Evolutionary conservation across 2,888 invertebrate species (phyloP).

Genomic region (Apoderus coryli): DNA sequence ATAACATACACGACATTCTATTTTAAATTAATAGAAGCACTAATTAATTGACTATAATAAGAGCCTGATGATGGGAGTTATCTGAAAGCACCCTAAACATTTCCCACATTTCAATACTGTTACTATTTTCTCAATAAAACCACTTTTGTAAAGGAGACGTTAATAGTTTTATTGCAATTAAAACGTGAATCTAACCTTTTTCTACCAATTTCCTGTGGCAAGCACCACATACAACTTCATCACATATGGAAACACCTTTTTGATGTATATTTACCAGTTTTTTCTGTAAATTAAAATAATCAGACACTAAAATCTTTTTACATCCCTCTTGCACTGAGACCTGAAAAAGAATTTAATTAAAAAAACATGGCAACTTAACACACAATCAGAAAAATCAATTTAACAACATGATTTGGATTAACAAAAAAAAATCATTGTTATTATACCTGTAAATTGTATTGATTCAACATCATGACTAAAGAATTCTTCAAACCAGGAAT

Average conservation of each 20-base stretch:
- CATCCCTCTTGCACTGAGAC: conserved; percentile 83
- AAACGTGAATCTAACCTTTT: conserved; percentile 44
- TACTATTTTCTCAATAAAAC: no score
- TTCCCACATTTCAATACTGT: no score
- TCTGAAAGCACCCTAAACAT: no score
- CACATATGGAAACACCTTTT: conserved; percentile 59
- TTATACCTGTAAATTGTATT: conserved; percentile 75
- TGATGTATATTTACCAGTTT: conserved; percentile 65
- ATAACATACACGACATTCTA: no score
- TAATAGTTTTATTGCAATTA: no score
- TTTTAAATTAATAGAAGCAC: no score
- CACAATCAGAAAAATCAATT: neutral
- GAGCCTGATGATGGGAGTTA: no score
- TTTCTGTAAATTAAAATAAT: conserved; percentile 78
- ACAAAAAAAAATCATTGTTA: conserved; percentile 6
- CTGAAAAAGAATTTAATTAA: conserved; percentile 27
- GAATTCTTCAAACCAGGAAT: conserved; percentile 85
- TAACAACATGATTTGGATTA: no score
- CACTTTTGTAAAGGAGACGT: no score
- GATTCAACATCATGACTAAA: conserved; percentile 87
- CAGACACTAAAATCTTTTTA: conserved; percentile 76
- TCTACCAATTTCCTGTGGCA: conserved; percentile 66
- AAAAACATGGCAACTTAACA: neutral
- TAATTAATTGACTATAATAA: no score
- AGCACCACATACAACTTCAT: conserved; percentile 62